Conservation (phyloP, 2,113 vertebrate species). For the Protobothrops flavoviridis region DNA sequence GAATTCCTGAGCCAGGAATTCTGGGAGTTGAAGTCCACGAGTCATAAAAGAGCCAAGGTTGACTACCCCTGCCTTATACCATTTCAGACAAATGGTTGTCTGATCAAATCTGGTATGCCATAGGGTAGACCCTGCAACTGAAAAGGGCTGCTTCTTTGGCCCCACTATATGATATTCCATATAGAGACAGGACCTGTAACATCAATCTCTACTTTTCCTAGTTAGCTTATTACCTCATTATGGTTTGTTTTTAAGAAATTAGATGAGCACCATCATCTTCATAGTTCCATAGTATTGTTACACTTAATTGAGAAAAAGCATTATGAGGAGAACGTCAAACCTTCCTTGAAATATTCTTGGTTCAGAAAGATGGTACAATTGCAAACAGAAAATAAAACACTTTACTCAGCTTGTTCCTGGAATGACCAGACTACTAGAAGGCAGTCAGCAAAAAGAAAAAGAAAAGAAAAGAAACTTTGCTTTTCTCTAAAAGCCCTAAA, state of each 20-base stretch:
- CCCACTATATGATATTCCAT: not conserved
- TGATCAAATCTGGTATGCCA: not conserved
- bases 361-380: not conserved
- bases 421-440: conserved; percentile 21
- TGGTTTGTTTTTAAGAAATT: not conserved
- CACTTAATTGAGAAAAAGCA: no score
- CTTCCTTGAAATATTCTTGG: not conserved
- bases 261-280: not conserved
- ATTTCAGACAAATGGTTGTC: not conserved
- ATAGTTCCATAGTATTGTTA: not conserved
- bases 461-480: not conserved
- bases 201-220: not conserved
- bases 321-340: not conserved
- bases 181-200: not conserved
- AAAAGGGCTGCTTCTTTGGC: not conserved
- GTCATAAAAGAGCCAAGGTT: no score
- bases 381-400: not conserved
- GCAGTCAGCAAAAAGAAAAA: conserved; percentile 13
- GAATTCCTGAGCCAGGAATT: no score
- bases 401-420: not conserved
- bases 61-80: not conserved
- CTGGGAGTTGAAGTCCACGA: no score
- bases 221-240: not conserved
- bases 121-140: not conserved
- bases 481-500: not conserved